These are phyloP conservation scores for Rana temporaria DNA, from an alignment of 2,113 vertebrate genomes.

Conservation along the genomic window DNA sequence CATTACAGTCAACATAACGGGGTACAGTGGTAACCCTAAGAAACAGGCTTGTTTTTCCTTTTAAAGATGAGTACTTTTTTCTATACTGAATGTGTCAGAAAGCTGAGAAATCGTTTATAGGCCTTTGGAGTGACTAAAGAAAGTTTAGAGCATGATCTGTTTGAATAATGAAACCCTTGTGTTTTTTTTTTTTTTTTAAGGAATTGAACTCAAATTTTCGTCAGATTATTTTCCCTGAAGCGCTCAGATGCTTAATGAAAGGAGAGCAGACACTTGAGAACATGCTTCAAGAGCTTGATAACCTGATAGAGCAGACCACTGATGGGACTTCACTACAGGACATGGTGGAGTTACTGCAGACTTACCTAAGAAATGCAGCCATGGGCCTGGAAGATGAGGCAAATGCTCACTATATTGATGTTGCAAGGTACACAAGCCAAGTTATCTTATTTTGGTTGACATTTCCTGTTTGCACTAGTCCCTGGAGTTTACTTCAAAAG, in stretches of 20 bases:
- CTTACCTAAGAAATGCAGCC: slow-evolving; percentile 81
- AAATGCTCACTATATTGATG: slow-evolving; percentile 87
- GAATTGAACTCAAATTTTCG: slow-evolving; percentile 97
- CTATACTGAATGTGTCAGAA: no score
- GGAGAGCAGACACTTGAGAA: slow-evolving; percentile 92
- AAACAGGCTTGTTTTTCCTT: no score
- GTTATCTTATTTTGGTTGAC: no score
- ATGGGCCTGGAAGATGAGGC: slow-evolving; percentile 89
- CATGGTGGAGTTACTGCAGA: slow-evolving; percentile 85
- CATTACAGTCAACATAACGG: no score
- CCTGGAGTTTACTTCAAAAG: no score
- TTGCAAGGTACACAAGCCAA: slow-evolving; percentile 79
- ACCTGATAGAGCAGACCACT: slow-evolving; percentile 91
- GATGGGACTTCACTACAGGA: slow-evolving; percentile 89
- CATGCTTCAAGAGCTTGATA: slow-evolving; percentile 91
- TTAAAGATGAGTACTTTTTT: no score
- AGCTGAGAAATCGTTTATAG: no score
- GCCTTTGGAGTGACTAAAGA: no score
- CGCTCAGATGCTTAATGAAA: slow-evolving; percentile 92
- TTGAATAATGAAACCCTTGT: neutral
- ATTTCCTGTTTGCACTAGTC: no score
- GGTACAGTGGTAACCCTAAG: no score
- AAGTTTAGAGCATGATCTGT: neutral
- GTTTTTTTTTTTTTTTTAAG: slow-evolving; percentile 67
- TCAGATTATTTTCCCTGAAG: slow-evolving; percentile 98